Evolutionary conservation across 1,140 invertebrate genomes (phyloP).

Genomic region (Euura lappo): DNA sequence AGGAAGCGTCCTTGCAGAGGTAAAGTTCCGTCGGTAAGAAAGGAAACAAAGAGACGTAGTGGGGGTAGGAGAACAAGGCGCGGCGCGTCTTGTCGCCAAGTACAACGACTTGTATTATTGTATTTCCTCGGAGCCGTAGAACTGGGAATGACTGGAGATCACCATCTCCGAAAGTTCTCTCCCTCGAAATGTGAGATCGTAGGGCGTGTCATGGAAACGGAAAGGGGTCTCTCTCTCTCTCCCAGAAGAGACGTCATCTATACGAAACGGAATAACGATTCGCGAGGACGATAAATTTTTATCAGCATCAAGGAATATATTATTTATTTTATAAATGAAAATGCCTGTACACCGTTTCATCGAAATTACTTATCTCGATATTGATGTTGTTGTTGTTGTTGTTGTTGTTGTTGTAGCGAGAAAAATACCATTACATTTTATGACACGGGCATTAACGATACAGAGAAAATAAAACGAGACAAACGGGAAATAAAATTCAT

Average conservation of each 20-base stretch:
- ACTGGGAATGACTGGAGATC: slow-evolving; percentile 1
- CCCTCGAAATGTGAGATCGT: neutral
- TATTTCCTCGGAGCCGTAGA: neutral
- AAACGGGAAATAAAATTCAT: neutral
- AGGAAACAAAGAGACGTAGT: neutral
- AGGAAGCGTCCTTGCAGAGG: neutral
- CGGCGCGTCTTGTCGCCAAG: neutral
- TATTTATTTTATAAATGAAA: neutral
- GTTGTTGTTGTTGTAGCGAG: neutral
- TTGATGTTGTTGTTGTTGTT: neutral
- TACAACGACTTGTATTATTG: slow-evolving; percentile 4
- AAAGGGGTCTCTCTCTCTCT: neutral
- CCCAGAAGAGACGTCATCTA: neutral
- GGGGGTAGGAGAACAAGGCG: neutral
- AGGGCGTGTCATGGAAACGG: no score
- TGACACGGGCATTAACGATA: neutral
- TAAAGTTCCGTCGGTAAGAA: no score
- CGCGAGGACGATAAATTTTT: neutral
- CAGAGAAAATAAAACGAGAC: neutral
- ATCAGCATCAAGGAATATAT: neutral
- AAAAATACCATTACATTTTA: neutral
- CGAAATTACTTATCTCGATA: neutral
- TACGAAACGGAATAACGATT: neutral
- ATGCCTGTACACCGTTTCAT: neutral
- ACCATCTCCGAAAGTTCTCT: slow-evolving; percentile 3